Percentiles rank a stretch among this genome's conserved stretches.
Evolutionary conservation across 2,797 vertebrate genomes (phyloP).

Genomic region (Phoebastria nigripes): DNA sequence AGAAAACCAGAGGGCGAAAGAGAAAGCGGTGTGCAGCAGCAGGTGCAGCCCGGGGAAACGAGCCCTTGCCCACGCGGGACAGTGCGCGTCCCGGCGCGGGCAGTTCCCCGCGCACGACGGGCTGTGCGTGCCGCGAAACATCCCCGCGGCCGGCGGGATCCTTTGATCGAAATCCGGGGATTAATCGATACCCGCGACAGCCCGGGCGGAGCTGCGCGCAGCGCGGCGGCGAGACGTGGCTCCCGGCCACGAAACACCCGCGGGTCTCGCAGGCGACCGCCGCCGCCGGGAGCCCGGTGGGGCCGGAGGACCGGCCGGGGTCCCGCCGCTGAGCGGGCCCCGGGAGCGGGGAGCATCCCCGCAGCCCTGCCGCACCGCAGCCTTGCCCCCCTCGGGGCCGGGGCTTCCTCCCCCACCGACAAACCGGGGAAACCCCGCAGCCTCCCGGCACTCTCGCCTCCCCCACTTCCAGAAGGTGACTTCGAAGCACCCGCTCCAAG

Average conservation of each 20-base stretch:
- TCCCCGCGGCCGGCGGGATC: no score
- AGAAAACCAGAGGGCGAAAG: not conserved
- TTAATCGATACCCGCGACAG: not conserved
- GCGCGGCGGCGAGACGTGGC: not conserved
- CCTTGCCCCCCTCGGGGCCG: not conserved
- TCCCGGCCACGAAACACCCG: not conserved
- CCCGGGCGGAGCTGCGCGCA: not conserved
- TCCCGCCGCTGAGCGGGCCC: not conserved
- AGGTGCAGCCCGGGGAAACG: not conserved
- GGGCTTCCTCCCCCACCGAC: not conserved
- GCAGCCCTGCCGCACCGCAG: not conserved
- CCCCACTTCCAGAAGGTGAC: not conserved
- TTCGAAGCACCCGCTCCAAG: not conserved
- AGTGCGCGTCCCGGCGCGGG: not conserved
- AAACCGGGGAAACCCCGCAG: not conserved
- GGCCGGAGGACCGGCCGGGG: rapidly evolving
- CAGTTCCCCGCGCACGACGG: not conserved
- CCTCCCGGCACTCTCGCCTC: not conserved
- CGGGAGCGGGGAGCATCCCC: not conserved
- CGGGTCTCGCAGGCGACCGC: not conserved
- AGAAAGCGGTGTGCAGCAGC: not conserved
- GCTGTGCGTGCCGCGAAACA: not conserved
- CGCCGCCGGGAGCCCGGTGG: not conserved
- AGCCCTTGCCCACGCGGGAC: not conserved
- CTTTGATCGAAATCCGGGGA: not conserved